phyloP scores from a whole-genome alignment of 2,113 vertebrate species.

The Lepus europaeus region DNA sequence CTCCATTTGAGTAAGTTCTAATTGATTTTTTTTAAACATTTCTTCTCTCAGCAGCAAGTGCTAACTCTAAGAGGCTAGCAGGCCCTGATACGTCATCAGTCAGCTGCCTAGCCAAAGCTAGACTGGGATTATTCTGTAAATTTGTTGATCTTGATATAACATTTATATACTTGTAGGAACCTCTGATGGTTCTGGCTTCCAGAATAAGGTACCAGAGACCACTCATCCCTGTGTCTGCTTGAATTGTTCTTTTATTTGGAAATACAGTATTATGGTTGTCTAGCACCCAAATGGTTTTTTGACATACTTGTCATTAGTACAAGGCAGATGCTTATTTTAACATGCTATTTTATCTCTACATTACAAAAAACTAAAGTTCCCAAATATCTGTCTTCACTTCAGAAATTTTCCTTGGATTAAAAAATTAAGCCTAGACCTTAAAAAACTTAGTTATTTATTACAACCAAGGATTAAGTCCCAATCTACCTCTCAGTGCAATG shows the following conservation, averaged over 20 bases:
- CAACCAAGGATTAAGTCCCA: constrained; percentile 61
- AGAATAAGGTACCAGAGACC: constrained; percentile 15
- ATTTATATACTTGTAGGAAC: neutral
- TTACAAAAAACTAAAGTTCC: constrained; percentile 53
- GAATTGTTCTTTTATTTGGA: constrained; percentile 45
- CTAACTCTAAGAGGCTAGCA: constrained; percentile 58
- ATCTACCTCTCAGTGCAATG: constrained; percentile 70
- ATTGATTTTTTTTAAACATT: constrained; percentile 37
- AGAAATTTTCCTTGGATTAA: constrained; percentile 58
- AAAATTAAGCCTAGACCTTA: constrained; percentile 43
- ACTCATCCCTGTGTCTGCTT: constrained; percentile 31
- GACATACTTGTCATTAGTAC: constrained; percentile 25
- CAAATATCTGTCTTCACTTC: constrained; percentile 60
- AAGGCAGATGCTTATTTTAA: constrained; percentile 52
- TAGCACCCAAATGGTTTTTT: constrained; percentile 37
- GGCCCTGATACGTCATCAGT: neutral
- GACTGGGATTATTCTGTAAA: constrained; percentile 34
- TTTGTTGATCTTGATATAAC: constrained; percentile 32
- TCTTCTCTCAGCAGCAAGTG: constrained; percentile 39
- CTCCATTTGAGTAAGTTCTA: constrained; percentile 38
- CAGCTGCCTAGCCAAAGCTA: constrained; percentile 53
- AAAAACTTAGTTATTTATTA: constrained; percentile 58
- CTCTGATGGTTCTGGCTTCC: constrained; percentile 19
- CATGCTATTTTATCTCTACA: constrained; percentile 40
- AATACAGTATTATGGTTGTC: constrained; percentile 38